These are phyloP conservation scores for Chesias legatella DNA, from an alignment of 2,888 invertebrate genomes.

Conservation along the genomic window DNA sequence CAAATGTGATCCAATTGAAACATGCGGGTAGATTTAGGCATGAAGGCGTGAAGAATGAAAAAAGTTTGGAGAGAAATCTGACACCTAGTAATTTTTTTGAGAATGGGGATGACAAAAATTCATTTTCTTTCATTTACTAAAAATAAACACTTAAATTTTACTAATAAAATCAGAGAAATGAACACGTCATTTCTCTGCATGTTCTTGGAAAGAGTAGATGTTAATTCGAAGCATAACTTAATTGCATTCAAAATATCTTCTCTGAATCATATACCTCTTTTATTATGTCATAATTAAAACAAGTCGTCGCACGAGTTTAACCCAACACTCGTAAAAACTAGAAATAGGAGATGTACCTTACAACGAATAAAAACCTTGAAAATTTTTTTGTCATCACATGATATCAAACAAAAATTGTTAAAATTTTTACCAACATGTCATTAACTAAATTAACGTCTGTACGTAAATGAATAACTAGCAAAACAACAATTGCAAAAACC, in stretches of 20 bases:
- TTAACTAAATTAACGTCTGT: slow-evolving; percentile 26
- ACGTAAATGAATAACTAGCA: slow-evolving; percentile 8
- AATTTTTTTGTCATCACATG: slow-evolving; percentile 36
- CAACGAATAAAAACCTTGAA: slow-evolving; percentile 36
- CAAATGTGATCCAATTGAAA: slow-evolving; percentile 16
- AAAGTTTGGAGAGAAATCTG: background rate
- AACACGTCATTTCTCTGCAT: no score
- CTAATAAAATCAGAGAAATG: no score
- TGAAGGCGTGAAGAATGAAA: background rate
- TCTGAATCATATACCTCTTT: slow-evolving; percentile 1
- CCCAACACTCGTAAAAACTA: slow-evolving; percentile 31
- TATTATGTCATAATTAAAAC: slow-evolving; percentile 18
- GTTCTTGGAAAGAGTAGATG: no score
- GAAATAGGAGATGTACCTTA: slow-evolving; percentile 29
- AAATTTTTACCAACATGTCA: slow-evolving; percentile 21
- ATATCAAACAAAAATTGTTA: slow-evolving; percentile 22
- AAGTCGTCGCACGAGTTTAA: slow-evolving; percentile 32
- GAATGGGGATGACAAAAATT: no score
- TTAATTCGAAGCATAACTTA: no score
- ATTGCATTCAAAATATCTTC: no score
- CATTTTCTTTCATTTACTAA: no score
- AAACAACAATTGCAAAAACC: slow-evolving; percentile 5
- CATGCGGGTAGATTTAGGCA: slow-evolving; percentile 24
- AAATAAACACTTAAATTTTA: no score
- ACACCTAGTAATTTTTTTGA: no score